Conservation (phyloP, 2,888 invertebrate genomes). For the Heliconius erato region DNA sequence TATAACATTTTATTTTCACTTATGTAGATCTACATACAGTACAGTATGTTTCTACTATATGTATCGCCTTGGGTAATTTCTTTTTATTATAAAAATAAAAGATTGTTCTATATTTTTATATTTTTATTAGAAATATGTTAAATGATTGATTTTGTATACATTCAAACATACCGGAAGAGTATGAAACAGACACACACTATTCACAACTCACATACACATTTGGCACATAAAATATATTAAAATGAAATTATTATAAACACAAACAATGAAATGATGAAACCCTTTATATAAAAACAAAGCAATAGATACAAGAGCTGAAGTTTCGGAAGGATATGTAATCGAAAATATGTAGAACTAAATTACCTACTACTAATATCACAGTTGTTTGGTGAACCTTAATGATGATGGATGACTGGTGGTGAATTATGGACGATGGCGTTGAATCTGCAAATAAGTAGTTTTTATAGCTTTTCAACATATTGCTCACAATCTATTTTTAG, state of each 20-base stretch:
- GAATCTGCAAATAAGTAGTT: conserved; percentile 67
- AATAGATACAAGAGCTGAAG: conserved; percentile 47
- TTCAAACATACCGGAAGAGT: conserved; percentile 16
- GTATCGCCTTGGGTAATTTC: neutral
- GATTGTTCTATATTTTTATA: neutral
- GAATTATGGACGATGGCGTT: conserved; percentile 84
- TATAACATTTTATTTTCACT: too few relatives aligned
- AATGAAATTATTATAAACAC: neutral
- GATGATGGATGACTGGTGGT: conserved; percentile 81
- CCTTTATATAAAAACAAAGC: conserved; percentile 47
- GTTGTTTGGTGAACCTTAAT: conserved; percentile 69
- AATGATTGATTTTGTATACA: conserved; percentile 23
- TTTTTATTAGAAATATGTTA: conserved; percentile 18
- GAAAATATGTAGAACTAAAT: conserved; percentile 44
- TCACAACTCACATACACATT: conserved; percentile 13
- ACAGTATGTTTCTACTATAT: neutral
- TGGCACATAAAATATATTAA: conserved; percentile 3
- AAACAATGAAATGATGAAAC: conserved; percentile 40
- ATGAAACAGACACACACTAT: conserved; percentile 18
- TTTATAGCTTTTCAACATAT: conserved; percentile 18
- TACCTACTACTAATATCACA: conserved; percentile 78
- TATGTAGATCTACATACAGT: neutral
- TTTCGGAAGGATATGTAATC: conserved; percentile 33
- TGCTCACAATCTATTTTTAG: conserved; percentile 18
- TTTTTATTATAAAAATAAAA: conserved; percentile 16